Percentiles rank a stretch among this genome's conserved stretches.
phyloP scores from a whole-genome alignment of 2,113 vertebrate genomes.

The Albula glossodonta region DNA sequence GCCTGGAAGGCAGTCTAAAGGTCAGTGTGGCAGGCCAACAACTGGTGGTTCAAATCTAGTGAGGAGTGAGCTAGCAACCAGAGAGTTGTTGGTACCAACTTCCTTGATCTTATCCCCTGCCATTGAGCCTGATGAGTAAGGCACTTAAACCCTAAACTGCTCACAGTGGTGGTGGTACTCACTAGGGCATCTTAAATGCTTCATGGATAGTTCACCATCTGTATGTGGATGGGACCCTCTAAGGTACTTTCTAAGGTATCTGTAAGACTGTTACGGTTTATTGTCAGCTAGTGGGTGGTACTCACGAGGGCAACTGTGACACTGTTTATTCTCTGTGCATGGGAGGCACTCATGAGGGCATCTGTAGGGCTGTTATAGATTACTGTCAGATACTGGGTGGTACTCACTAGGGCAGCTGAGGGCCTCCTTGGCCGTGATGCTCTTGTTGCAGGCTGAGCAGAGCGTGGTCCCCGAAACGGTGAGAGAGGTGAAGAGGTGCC shows the following conservation, averaged over 20 bases:
- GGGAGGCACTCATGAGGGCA: background rate
- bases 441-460: conserved; percentile 83
- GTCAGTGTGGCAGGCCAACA: no score
- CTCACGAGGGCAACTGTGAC: background rate
- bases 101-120: no score
- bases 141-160: no score
- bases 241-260: background rate
- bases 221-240: background rate
- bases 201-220: background rate
- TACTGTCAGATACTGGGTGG: background rate
- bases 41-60: no score
- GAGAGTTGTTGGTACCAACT: no score
- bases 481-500: conserved; percentile 84
- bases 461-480: conserved; percentile 81
- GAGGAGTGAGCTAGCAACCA: no score
- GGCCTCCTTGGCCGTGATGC: conserved; percentile 85
- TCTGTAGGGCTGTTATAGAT: background rate
- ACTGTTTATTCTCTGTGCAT: background rate
- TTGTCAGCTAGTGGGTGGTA: background rate
- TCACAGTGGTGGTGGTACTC: background rate
- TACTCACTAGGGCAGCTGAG: conserved; percentile 82
- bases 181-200: background rate
- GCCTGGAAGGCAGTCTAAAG: no score
- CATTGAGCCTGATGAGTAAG: no score
- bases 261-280: no score